Evolutionary conservation across 2,888 invertebrate genomes (phyloP).

Genomic region (Steinernema scapterisci): DNA sequence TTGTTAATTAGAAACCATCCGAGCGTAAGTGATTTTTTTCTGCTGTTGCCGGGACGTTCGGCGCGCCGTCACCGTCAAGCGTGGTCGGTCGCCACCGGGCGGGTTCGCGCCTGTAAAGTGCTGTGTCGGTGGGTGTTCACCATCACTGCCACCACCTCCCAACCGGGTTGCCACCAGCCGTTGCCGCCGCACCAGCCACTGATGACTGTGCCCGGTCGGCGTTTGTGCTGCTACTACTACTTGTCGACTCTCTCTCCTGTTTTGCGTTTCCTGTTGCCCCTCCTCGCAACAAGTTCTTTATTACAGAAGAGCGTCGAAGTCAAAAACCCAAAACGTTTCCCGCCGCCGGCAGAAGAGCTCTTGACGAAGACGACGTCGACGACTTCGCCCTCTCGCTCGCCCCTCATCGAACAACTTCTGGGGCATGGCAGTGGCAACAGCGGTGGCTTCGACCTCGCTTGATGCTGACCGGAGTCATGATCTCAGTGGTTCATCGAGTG

Average conservation of each 20-base stretch:
- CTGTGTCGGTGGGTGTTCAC: no score
- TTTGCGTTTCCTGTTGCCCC: background rate
- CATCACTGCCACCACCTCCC: no score
- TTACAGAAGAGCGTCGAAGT: constrained; percentile 13
- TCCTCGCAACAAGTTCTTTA: constrained; percentile 11
- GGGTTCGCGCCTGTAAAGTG: no score
- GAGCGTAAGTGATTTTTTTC: constrained; percentile 1
- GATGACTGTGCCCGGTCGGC: background rate
- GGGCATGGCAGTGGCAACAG: constrained; percentile 23
- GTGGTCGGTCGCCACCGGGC: no score
- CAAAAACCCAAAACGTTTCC: no score
- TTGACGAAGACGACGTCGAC: no score
- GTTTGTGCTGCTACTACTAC: background rate
- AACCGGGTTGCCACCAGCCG: no score
- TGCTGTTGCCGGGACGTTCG: background rate
- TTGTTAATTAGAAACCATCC: constrained; percentile 19
- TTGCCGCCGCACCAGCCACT: no score
- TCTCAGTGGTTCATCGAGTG: no score
- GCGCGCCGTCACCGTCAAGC: no score
- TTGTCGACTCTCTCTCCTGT: background rate
- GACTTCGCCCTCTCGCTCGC: background rate
- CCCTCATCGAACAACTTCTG: constrained; percentile 4
- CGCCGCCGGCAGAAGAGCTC: no score
- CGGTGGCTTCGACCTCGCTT: constrained; percentile 20
- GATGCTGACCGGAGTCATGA: background rate